Evolutionary conservation across 2,113 vertebrate species (phyloP).

Genomic region (Salvelinus alpinus): DNA sequence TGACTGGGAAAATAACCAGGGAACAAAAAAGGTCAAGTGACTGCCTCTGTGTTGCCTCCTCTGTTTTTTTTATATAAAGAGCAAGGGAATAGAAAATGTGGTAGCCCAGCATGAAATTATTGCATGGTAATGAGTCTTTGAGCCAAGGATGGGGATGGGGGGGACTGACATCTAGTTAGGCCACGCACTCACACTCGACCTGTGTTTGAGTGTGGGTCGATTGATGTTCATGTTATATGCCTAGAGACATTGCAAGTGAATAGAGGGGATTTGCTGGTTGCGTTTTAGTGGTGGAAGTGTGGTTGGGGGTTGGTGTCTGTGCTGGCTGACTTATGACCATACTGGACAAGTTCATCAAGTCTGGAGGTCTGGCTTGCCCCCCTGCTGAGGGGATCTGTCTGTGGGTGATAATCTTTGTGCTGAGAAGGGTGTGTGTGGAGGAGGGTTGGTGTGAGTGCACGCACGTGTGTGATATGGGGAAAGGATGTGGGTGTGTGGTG

Average conservation of each 20-base stretch:
- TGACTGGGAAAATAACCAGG: constrained; percentile 36
- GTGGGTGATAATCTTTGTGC: too few relatives aligned
- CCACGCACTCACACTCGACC: neutral
- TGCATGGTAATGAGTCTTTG: constrained; percentile 33
- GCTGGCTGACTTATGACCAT: constrained; percentile 53
- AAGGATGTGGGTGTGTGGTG: neutral
- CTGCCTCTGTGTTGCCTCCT: constrained; percentile 10
- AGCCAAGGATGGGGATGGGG: too few relatives aligned
- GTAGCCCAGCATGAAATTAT: constrained; percentile 55
- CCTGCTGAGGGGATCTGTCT: too few relatives aligned
- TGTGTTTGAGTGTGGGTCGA: neutral
- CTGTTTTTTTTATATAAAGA: constrained; percentile 32
- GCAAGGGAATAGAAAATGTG: constrained; percentile 17
- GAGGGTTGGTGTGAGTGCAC: too few relatives aligned
- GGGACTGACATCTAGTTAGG: too few relatives aligned
- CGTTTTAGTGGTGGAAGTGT: neutral
- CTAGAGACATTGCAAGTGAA: too few relatives aligned
- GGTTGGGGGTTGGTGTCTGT: constrained; percentile 37
- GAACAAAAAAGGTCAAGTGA: constrained; percentile 59
- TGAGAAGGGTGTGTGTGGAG: neutral
- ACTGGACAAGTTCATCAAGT: constrained; percentile 22
- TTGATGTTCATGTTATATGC: neutral
- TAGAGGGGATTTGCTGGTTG: neutral
- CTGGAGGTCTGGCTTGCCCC: too few relatives aligned
- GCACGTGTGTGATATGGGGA: neutral